These are phyloP conservation scores for Cephalopholis sonnerati DNA, from an alignment of 2,113 vertebrate species.

Conservation along the genomic window DNA sequence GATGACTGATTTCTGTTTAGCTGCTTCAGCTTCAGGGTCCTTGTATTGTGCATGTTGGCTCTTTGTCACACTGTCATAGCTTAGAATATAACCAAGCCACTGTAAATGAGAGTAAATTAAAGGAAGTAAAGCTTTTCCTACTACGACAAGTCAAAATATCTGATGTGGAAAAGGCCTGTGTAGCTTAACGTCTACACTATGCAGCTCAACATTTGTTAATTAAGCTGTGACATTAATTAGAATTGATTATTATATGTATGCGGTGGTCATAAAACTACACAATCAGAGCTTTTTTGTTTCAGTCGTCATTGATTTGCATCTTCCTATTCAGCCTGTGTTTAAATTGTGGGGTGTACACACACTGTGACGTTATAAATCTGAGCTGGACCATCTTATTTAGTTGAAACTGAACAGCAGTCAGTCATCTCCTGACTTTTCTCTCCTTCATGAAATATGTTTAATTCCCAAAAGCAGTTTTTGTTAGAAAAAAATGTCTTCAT, in stretches of 20 bases:
- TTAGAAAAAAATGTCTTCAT: too few relatives aligned
- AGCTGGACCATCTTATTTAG: too few relatives aligned
- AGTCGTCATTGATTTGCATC: background rate
- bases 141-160: background rate
- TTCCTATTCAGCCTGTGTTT: background rate
- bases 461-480: too few relatives aligned
- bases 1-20: background rate
- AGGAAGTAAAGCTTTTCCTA: too few relatives aligned
- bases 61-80: too few relatives aligned
- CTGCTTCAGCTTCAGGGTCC: background rate
- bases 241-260: background rate
- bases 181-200: background rate
- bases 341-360: background rate
- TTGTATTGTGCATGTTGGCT: background rate
- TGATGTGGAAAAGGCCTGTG: background rate
- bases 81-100: background rate
- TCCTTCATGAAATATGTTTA: too few relatives aligned
- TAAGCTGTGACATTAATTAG: background rate
- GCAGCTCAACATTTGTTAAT: background rate
- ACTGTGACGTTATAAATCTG: background rate
- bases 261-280: background rate
- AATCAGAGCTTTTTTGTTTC: background rate
- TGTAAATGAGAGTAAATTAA: too few relatives aligned
- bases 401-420: background rate
- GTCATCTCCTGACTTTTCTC: too few relatives aligned